phyloP scores from a whole-genome alignment of 2,888 invertebrate species.

The Harpalus rufipes region DNA sequence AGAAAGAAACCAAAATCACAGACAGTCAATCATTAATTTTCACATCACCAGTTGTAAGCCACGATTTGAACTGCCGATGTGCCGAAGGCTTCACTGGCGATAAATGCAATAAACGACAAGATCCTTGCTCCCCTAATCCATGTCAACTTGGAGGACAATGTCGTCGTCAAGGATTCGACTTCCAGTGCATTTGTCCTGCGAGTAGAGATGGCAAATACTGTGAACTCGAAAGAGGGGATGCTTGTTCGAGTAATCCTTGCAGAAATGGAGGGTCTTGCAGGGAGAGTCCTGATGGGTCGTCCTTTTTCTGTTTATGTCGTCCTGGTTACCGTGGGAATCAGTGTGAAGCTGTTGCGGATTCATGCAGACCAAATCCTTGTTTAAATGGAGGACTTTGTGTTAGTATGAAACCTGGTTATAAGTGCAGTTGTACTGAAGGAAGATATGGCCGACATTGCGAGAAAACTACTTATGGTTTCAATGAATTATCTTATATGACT shows the following conservation, averaged over 20 bases:
- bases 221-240: constrained; percentile 90
- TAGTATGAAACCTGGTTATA: constrained; percentile 92
- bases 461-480: constrained; percentile 93
- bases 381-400: constrained; percentile 93
- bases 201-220: constrained; percentile 90
- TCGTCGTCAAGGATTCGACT: constrained; percentile 89
- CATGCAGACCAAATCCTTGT: constrained; percentile 96
- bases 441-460: constrained; percentile 95
- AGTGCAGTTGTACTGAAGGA: constrained; percentile 91
- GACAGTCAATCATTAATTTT: constrained; percentile 91
- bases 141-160: constrained; percentile 92
- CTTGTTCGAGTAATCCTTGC: constrained; percentile 92
- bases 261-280: constrained; percentile 95
- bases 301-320: constrained; percentile 94
- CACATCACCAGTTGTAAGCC: constrained; percentile 88
- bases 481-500: constrained; percentile 92
- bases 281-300: constrained; percentile 91
- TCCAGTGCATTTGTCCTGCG: constrained; percentile 89
- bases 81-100: constrained; percentile 90
- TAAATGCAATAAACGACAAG: constrained; percentile 91
- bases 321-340: constrained; percentile 94
- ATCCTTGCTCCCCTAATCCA: constrained; percentile 94
- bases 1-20: constrained; percentile 85
- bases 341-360: constrained; percentile 93
- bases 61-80: constrained; percentile 90